Evolutionary conservation across 2,888 invertebrate species (phyloP).

Genomic region (Drosophila rubida): DNA sequence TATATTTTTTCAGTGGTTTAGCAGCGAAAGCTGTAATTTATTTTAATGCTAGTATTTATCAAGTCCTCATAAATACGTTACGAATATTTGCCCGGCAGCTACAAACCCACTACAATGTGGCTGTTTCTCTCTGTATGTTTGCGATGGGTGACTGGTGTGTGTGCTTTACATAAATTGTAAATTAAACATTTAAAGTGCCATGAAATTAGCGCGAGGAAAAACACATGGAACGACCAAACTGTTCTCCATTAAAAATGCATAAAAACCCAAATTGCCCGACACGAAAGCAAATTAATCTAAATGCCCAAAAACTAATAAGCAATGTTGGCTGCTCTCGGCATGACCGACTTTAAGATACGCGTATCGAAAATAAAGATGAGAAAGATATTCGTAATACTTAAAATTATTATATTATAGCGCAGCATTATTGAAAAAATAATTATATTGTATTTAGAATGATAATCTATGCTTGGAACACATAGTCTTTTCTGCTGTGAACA

Average conservation of each 20-base stretch:
- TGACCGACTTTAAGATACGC: constrained; percentile 17
- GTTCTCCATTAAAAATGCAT: constrained; percentile 74
- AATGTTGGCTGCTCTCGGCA: background rate
- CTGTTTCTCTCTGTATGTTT: constrained; percentile 23
- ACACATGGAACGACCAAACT: constrained; percentile 56
- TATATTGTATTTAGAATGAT: background rate
- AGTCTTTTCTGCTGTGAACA: no score
- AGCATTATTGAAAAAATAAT: no score
- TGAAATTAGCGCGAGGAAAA: constrained; percentile 67
- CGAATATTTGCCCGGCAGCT: constrained; percentile 46
- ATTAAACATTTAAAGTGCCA: constrained; percentile 78
- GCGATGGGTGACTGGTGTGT: constrained; percentile 20
- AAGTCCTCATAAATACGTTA: constrained; percentile 71
- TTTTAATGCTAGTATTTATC: constrained; percentile 85
- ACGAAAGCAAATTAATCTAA: constrained; percentile 62
- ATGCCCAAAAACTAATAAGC: constrained; percentile 58
- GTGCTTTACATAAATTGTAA: constrained; percentile 70
- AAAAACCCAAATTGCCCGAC: constrained; percentile 55
- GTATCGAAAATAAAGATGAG: background rate
- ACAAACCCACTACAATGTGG: constrained; percentile 16
- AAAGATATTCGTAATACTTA: no score
- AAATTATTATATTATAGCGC: no score
- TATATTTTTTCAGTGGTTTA: constrained; percentile 39
- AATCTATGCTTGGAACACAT: no score
- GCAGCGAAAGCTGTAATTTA: constrained; percentile 82